Base-by-base conservation (phyloP, 2,888 invertebrate genomes). In the Drosophila colorata region DNA sequence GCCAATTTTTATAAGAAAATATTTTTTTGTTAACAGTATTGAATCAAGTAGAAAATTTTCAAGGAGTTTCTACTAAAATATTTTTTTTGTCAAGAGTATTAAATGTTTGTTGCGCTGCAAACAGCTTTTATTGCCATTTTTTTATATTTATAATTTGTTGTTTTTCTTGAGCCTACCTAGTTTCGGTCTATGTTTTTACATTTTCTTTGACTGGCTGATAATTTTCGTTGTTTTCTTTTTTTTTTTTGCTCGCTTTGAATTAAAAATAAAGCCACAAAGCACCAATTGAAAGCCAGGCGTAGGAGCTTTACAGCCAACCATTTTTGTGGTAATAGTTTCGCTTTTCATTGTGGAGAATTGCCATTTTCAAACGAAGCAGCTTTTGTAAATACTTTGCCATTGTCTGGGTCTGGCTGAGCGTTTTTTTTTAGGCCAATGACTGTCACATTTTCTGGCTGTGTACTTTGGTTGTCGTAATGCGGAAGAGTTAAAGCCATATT, bases 301-400 rank as follows among this genome's bases (percentile, higher is more conserved):
- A 25, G 31, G 8, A 52, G 20, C 40, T 31, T 33, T 20, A 35
- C 33, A 16, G 6, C 53, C 74, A 61, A 47, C 51, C 33, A 65
- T 60, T 71, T 85, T 56, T 58, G 66, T 75, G 75, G 67, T 70
- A 74, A 78, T 73, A 74, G 69, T 83, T 77, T 83, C 88, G 86
- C 83, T 83, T 83, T 83, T 88, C 71, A 72, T 79, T 66, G 78
- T 68, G 38, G 41, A 61, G 33, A 53, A 38, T 44, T 64, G 56
- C 60, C 60, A 55, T 61, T 65, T 37, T 31, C 18, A 31, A 52
- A 37, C 43, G 37, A 23, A 16, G n/a, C 55, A 48, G 53, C 31
- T 57, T 57, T 59, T 70, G 56, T 47, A 28, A 57, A 52, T 52
- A 55, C 37, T 73, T 64, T 58, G 44, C 56, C 53, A 35, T 64